phyloP scores from a whole-genome alignment of 2,113 vertebrate species.

The Psettodes erumei region DNA sequence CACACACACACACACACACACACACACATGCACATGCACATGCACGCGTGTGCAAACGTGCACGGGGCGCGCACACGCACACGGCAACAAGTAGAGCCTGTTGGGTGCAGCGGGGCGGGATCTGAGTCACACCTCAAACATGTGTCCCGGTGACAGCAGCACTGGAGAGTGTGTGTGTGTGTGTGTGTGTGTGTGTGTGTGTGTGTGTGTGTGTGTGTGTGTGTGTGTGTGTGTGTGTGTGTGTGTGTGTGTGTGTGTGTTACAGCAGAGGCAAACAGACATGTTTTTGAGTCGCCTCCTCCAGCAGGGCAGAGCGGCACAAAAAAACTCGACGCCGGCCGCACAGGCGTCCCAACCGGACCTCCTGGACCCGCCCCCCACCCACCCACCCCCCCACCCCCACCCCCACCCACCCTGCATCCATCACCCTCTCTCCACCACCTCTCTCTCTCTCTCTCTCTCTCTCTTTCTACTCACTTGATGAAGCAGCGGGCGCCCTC shows the following conservation, averaged over 20 bases:
- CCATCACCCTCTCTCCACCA: slow-evolving; percentile 13
- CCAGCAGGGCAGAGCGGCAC: slow-evolving; percentile 29
- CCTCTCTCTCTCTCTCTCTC: background rate
- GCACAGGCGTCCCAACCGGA: too few species aligned
- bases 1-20: slow-evolving; percentile 5
- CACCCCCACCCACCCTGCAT: background rate
- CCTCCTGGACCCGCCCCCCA: too few species aligned
- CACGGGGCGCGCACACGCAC: too few species aligned
- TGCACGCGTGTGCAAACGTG: slow-evolving; percentile 28
- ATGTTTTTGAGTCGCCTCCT: slow-evolving; percentile 25
- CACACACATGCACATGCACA: slow-evolving; percentile 18
- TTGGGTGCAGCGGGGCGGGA: slow-evolving; percentile 52
- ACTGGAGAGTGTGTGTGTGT: background rate
- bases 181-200: slow-evolving; percentile 10
- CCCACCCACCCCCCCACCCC: background rate
- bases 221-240: background rate
- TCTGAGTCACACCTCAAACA: slow-evolving; percentile 73
- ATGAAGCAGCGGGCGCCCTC: slow-evolving; percentile 98
- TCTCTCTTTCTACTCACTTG: slow-evolving; percentile 87
- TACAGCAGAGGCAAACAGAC: background rate
- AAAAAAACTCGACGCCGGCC: slow-evolving; percentile 34
- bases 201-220: background rate
- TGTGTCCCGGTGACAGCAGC: slow-evolving; percentile 45
- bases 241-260: slow-evolving; percentile 12
- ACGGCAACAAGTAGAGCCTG: slow-evolving; percentile 76